These are phyloP conservation scores for Tetramorium alpestre DNA, from an alignment of 1,140 invertebrate species.

Conservation along the genomic window DNA sequence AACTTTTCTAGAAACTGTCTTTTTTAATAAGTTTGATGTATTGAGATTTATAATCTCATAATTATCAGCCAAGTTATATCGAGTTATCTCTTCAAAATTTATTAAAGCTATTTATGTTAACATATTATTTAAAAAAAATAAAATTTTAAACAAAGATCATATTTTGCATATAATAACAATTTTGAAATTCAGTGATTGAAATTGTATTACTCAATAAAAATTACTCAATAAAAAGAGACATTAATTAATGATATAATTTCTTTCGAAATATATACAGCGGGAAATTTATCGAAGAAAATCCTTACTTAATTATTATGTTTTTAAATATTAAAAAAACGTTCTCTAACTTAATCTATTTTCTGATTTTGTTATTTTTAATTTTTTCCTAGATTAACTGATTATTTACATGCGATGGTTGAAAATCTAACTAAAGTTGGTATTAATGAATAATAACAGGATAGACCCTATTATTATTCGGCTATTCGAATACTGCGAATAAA, in stretches of 20 bases:
- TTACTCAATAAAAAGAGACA: background rate
- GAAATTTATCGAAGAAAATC: background rate
- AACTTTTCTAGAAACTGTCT: constrained; percentile 17
- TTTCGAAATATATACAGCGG: background rate
- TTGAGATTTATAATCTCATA: constrained; percentile 4
- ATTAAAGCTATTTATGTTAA: background rate
- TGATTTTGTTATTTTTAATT: background rate
- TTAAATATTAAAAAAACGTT: background rate
- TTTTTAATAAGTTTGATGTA: constrained; percentile 39
- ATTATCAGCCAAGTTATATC: background rate
- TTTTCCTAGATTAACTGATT: background rate
- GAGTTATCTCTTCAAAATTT: background rate
- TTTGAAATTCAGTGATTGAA: background rate
- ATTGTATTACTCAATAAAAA: background rate
- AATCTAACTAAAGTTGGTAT: background rate
- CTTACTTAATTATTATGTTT: background rate
- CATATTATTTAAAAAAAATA: background rate
- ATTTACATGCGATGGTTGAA: background rate
- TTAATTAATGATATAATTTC: constrained; percentile 15
- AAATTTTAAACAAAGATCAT: background rate
- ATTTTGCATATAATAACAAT: background rate
- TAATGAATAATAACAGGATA: background rate
- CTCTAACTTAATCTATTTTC: background rate
- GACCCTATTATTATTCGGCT: background rate
- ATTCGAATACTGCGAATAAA: background rate